Percentiles rank a stretch among this genome's conserved stretches.
These are phyloP conservation scores for Trichacis sp. DNA, from an alignment of 2,888 invertebrate genomes.

Conservation along the genomic window DNA sequence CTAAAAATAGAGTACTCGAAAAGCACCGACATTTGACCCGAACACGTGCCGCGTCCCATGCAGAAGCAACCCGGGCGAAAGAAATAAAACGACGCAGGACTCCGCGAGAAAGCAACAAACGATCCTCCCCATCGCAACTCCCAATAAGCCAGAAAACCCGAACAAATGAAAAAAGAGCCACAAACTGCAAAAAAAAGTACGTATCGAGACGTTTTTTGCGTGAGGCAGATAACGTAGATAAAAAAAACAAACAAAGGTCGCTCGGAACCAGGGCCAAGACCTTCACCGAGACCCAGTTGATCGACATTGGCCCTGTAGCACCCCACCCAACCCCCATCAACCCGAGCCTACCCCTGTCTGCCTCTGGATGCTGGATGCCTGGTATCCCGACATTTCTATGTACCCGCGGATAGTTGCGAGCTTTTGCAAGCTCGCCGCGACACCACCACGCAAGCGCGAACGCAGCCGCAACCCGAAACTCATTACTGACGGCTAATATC, in stretches of 20 bases:
- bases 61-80: too few relatives aligned
- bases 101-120: too few relatives aligned
- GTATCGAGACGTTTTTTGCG: not conserved
- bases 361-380: slow-evolving; percentile 8
- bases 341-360: slow-evolving; percentile 23
- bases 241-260: slow-evolving; percentile 12
- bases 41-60: too few relatives aligned
- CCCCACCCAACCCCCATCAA: slow-evolving; percentile 15
- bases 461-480: slow-evolving; percentile 41
- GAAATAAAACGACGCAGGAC: too few relatives aligned
- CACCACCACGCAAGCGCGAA: slow-evolving; percentile 55
- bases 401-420: too few relatives aligned
- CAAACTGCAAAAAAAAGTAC: too few relatives aligned
- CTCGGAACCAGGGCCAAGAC: slow-evolving; percentile 27
- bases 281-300: slow-evolving; percentile 61
- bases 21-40: too few relatives aligned
- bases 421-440: not conserved
- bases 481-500: slow-evolving; percentile 39
- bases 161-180: too few relatives aligned
- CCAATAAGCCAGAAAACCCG: too few relatives aligned
- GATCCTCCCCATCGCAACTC: too few relatives aligned
- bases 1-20: too few relatives aligned
- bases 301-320: slow-evolving; percentile 64
- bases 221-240: not conserved
- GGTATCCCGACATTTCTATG: too few relatives aligned